Evolutionary conservation across 2,113 vertebrate genomes (phyloP).

Genomic region (Triplophysa siluroides): DNA sequence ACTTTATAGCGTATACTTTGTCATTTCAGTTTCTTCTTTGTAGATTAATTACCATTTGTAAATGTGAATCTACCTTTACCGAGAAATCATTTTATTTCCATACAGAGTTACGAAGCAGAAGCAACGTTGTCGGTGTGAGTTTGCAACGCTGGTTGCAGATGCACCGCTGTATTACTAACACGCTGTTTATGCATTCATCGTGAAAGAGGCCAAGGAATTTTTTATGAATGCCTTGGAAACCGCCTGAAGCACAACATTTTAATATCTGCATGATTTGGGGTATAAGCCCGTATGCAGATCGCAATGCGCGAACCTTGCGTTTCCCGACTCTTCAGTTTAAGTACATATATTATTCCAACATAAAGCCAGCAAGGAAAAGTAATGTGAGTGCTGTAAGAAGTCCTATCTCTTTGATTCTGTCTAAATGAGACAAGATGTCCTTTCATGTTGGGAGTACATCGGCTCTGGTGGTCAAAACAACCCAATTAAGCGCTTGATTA

Average conservation of each 20-base stretch:
- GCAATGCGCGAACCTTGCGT: neutral
- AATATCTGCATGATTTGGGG: neutral
- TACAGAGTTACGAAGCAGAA: too few species aligned
- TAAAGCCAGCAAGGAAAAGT: neutral
- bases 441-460: constrained; percentile 39
- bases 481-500: constrained; percentile 51
- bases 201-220: neutral
- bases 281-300: neutral
- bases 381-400: neutral
- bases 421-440: constrained; percentile 40
- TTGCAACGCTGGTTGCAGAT: too few species aligned
- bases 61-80: neutral
- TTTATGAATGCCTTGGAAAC: neutral
- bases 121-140: too few species aligned
- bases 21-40: neutral
- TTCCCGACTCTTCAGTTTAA: neutral
- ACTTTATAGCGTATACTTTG: neutral
- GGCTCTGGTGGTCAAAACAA: constrained; percentile 39
- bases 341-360: neutral
- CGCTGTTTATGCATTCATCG: neutral
- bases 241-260: neutral
- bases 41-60: constrained; percentile 8
- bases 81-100: too few species aligned
- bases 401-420: neutral
- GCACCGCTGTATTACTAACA: neutral